These are phyloP conservation scores for Solea solea DNA, from an alignment of 2,113 vertebrate species.

Conservation along the genomic window DNA sequence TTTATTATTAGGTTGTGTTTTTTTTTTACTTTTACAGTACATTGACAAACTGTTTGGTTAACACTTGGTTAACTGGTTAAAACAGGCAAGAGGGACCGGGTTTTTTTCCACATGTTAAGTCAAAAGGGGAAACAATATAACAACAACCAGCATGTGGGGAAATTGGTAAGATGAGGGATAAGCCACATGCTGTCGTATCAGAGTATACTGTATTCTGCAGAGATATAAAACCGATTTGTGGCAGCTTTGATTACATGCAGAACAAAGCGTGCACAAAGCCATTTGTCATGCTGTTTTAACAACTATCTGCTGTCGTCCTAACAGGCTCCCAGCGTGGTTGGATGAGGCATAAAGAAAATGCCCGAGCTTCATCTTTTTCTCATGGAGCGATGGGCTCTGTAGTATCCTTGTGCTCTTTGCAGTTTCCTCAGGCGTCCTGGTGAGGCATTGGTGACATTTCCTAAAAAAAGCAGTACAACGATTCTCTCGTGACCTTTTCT, in stretches of 20 bases:
- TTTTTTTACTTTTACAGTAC: background rate
- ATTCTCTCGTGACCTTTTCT: too few relatives aligned
- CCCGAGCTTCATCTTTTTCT: constrained; percentile 83
- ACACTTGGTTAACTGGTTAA: too few relatives aligned
- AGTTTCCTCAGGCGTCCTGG: background rate
- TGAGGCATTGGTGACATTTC: constrained; percentile 8
- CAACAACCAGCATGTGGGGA: background rate
- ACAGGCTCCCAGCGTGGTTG: constrained; percentile 84
- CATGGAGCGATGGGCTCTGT: constrained; percentile 81
- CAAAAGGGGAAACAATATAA: background rate
- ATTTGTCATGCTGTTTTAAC: constrained; percentile 40
- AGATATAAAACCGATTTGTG: constrained; percentile 21
- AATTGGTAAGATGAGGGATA: constrained; percentile 7
- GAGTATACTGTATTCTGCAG: background rate
- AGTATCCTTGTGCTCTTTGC: constrained; percentile 80
- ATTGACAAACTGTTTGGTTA: too few relatives aligned
- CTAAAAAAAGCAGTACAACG: too few relatives aligned
- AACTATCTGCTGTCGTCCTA: constrained; percentile 32
- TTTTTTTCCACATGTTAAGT: too few relatives aligned
- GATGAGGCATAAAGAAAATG: constrained; percentile 87
- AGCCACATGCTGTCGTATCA: constrained; percentile 8
- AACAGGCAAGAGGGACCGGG: too few relatives aligned
- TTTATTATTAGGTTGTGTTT: too few relatives aligned
- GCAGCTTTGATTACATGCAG: constrained; percentile 31
- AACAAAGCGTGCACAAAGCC: background rate